Conservation (phyloP, 2,113 vertebrate genomes). For the Sprattus sprattus region DNA sequence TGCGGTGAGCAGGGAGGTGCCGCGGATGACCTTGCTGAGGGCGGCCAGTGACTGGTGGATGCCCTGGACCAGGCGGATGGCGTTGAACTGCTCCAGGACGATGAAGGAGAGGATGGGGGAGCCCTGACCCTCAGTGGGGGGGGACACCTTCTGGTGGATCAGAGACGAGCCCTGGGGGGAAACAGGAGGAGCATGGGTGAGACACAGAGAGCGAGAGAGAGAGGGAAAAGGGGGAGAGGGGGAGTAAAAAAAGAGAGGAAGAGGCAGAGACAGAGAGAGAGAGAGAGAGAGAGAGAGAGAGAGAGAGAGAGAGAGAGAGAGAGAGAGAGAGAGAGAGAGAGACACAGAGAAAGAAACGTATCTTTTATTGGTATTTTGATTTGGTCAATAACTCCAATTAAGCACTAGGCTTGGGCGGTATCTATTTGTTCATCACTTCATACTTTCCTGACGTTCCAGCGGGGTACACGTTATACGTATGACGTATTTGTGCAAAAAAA, state of each 20-base stretch:
- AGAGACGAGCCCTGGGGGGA: slow-evolving; percentile 82
- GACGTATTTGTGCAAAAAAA: too few relatives aligned
- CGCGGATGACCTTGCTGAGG: slow-evolving; percentile 95
- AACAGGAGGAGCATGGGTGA: neutral
- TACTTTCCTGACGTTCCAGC: too few relatives aligned
- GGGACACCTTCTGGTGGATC: slow-evolving; percentile 89
- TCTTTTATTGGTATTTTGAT: too few relatives aligned
- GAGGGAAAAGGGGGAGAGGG: slow-evolving; percentile 12
- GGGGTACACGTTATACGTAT: too few relatives aligned
- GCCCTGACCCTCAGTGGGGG: slow-evolving; percentile 79
- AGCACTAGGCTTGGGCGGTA: neutral
- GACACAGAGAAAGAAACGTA: too few relatives aligned
- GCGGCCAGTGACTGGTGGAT: slow-evolving; percentile 94
- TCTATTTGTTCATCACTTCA: too few relatives aligned
- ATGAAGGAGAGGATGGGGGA: slow-evolving; percentile 89
- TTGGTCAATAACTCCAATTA: neutral
- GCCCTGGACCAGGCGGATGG: slow-evolving; percentile 85
- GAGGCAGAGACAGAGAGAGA: slow-evolving; percentile 2
- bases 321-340: neutral
- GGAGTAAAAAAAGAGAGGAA: neutral
- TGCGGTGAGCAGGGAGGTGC: slow-evolving; percentile 83
- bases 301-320: slow-evolving; percentile 2
- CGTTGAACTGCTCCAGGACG: slow-evolving; percentile 87
- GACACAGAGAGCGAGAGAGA: neutral
- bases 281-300: neutral